phyloP scores from a whole-genome alignment of 2,113 vertebrate genomes.

The Cricetomys ansorgei region DNA sequence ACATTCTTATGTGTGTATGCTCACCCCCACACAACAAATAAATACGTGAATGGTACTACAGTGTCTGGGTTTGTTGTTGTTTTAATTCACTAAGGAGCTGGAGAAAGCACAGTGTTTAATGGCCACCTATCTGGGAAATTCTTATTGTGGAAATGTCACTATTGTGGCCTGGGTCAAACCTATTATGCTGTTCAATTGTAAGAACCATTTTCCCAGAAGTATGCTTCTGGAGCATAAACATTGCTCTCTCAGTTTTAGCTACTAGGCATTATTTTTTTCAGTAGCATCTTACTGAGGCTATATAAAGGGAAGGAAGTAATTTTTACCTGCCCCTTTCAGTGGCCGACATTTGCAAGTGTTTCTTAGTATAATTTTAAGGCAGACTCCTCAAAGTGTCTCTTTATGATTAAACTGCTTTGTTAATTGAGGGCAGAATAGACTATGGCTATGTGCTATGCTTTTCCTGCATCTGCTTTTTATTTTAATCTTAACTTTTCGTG shows the following conservation, averaged over 20 bases:
- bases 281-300: neutral
- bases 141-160: no score
- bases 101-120: neutral
- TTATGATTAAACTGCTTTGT: slow-evolving; percentile 22
- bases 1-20: no score
- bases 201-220: neutral
- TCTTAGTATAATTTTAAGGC: slow-evolving; percentile 27
- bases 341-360: neutral
- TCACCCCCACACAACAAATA: neutral
- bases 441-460: neutral
- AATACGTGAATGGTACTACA: neutral
- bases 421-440: neutral
- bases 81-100: neutral
- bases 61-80: neutral
- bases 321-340: neutral
- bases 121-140: neutral
- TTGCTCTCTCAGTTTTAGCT: neutral
- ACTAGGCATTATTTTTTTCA: neutral
- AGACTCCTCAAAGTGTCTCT: neutral
- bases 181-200: neutral
- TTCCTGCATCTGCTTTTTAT: neutral
- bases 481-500: slow-evolving; percentile 7
- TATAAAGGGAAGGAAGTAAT: neutral
- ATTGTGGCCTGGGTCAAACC: neutral
- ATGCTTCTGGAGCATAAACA: neutral